Percentiles rank a stretch among this genome's conserved stretches.
These are phyloP conservation scores for Galbula dea DNA, from an alignment of 2,113 vertebrate genomes.

Conservation along the genomic window DNA sequence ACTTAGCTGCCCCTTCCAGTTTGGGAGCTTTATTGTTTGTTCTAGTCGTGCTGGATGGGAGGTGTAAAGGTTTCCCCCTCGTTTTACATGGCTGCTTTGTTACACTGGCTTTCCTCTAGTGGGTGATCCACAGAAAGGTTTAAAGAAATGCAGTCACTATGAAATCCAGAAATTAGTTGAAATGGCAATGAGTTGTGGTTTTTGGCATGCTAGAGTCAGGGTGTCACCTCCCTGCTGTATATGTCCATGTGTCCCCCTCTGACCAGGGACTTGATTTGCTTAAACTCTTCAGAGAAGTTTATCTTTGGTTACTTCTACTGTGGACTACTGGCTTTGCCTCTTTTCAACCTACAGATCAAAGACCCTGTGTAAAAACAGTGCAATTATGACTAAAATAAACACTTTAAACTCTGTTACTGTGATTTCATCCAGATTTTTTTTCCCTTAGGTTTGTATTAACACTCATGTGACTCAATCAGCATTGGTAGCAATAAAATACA, in stretches of 20 bases:
- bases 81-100: neutral
- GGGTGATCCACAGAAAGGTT: neutral
- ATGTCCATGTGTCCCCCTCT: neutral
- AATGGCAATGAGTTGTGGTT: neutral
- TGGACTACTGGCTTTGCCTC: constrained; percentile 38
- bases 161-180: neutral
- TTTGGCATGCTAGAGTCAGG: neutral
- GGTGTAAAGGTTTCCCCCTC: neutral
- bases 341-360: constrained; percentile 50
- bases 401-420: constrained; percentile 15
- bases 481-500: constrained; percentile 29
- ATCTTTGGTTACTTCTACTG: constrained; percentile 11
- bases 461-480: constrained; percentile 16
- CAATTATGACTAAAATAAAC: constrained; percentile 50
- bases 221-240: neutral
- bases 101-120: neutral
- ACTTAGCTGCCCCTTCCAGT: neutral
- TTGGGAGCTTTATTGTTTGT: neutral
- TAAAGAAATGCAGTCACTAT: neutral
- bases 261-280: neutral
- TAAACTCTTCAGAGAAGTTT: neutral
- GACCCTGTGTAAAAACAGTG: neutral
- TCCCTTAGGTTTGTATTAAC: neutral
- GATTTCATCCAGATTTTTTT: constrained; percentile 39
- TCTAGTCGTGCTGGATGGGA: neutral